Conservation (phyloP, 2,888 invertebrate species). For the Apoderus coryli region DNA sequence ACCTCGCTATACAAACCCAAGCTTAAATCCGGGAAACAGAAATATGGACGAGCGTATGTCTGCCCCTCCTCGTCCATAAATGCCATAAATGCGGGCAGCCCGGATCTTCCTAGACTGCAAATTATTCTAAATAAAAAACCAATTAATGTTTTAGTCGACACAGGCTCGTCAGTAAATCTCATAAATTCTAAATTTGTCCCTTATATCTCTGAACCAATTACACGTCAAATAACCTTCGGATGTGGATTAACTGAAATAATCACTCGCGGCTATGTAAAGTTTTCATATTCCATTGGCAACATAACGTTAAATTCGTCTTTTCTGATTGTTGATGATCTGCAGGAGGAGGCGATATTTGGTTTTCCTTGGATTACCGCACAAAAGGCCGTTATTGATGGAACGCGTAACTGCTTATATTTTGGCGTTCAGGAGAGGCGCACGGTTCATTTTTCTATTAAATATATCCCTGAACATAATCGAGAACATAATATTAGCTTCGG, state of each 20-base stretch:
- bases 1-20: too few relatives aligned
- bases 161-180: slow-evolving; percentile 2
- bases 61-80: too few relatives aligned
- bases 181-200: slow-evolving; percentile 5
- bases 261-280: slow-evolving; percentile 1
- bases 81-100: too few relatives aligned
- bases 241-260: slow-evolving; percentile 1
- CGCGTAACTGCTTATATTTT: slow-evolving; percentile 5
- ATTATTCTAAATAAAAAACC: too few relatives aligned
- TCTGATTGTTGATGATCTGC: slow-evolving; percentile 5
- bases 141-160: slow-evolving; percentile 4
- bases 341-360: slow-evolving; percentile 6
- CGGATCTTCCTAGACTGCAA: too few relatives aligned
- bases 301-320: neutral
- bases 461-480: neutral
- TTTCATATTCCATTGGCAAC: slow-evolving; percentile 1
- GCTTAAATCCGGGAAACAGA: too few relatives aligned
- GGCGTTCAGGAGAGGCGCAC: slow-evolving; percentile 6
- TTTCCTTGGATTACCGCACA: slow-evolving; percentile 4
- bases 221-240: slow-evolving; percentile 1
- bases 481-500: neutral
- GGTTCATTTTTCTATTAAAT: slow-evolving; percentile 2
- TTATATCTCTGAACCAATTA: neutral
- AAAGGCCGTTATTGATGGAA: slow-evolving; percentile 1
- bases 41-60: too few relatives aligned